These are phyloP conservation scores for Campaea margaritaria DNA, from an alignment of 2,888 invertebrate genomes.

Conservation along the genomic window DNA sequence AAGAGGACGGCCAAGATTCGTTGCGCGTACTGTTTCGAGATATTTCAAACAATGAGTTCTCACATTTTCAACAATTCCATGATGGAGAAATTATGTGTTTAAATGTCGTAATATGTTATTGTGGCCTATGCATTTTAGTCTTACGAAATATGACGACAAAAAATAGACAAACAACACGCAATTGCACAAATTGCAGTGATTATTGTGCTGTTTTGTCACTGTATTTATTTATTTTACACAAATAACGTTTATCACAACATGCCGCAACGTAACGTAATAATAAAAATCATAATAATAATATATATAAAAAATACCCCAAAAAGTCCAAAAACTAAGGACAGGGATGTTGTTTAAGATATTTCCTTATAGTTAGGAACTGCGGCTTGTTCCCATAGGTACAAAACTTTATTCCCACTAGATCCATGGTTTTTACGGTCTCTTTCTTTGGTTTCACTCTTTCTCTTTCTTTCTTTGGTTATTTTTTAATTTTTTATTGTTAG, in stretches of 20 bases:
- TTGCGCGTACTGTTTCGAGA: background rate
- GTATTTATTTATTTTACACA: background rate
- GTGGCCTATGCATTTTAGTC: background rate
- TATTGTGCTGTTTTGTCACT: background rate
- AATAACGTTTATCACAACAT: background rate
- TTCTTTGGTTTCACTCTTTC: too few species aligned
- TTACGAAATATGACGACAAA: conserved; percentile 8
- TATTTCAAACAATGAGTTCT: conserved; percentile 6
- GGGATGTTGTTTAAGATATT: too few species aligned
- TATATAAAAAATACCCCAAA: too few species aligned
- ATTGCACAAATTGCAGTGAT: conserved; percentile 14
- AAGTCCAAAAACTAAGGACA: too few species aligned
- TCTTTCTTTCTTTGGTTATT: too few species aligned
- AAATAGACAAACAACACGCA: background rate
- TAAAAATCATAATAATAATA: too few species aligned
- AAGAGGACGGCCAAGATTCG: background rate
- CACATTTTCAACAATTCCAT: conserved; percentile 5
- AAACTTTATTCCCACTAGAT: too few species aligned
- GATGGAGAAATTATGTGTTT: background rate
- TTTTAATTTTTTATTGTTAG: too few species aligned
- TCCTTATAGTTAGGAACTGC: too few species aligned
- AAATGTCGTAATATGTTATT: conserved; percentile 3
- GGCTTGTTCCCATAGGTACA: too few species aligned
- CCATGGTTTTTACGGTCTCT: too few species aligned
- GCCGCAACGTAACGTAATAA: too few species aligned